Percentiles rank a stretch among this genome's conserved stretches.
Evolutionary conservation across 1,140 invertebrate genomes (phyloP).

Genomic region (Amyelois transitella): DNA sequence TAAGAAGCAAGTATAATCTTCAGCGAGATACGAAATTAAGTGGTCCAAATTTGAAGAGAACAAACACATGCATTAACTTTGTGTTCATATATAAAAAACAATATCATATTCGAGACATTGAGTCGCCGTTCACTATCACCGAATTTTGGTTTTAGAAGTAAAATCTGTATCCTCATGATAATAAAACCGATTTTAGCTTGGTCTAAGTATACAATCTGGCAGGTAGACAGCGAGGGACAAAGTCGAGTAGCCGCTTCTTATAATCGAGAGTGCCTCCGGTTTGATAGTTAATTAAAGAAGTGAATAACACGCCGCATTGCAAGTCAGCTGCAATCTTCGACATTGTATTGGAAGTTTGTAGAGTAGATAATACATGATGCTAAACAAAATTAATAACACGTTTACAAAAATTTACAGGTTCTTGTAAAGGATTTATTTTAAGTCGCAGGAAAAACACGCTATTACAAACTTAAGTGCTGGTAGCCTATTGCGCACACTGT

Average conservation of each 20-base stretch:
- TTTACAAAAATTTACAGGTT: too few species aligned
- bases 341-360: slow-evolving; percentile 20
- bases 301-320: slow-evolving; percentile 56
- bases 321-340: slow-evolving; percentile 58
- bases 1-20: too few species aligned
- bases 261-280: slow-evolving; percentile 62
- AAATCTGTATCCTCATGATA: slow-evolving; percentile 16
- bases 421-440: too few species aligned
- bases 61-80: slow-evolving; percentile 14
- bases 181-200: slow-evolving; percentile 25
- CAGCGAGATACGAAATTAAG: background rate
- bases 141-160: background rate
- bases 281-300: slow-evolving; percentile 71
- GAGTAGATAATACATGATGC: slow-evolving; percentile 25
- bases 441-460: too few species aligned
- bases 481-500: too few species aligned
- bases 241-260: slow-evolving; percentile 63
- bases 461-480: too few species aligned
- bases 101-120: slow-evolving; percentile 56
- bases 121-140: slow-evolving; percentile 35
- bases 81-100: slow-evolving; percentile 32
- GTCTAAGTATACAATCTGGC: slow-evolving; percentile 21
- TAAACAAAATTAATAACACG: background rate
- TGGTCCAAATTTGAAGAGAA: background rate
- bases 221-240: slow-evolving; percentile 40